A percentile compares a stretch with the other conserved stretches of the same genome.
These are phyloP conservation scores for Hylyphantes graminicola DNA, from an alignment of 1,140 invertebrate species.

Conservation along the genomic window DNA sequence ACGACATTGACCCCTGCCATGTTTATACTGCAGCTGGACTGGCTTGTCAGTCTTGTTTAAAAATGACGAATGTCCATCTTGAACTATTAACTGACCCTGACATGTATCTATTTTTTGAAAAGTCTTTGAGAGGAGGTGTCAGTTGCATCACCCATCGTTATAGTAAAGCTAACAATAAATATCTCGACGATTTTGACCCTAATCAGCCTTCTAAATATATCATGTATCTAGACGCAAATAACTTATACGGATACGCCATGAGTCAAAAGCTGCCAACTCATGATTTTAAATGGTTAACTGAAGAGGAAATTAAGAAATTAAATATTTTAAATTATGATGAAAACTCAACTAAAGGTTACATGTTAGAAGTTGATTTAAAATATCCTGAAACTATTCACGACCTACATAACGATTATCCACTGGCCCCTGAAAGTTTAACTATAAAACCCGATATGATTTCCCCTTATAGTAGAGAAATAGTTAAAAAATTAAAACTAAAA, in stretches of 20 bases:
- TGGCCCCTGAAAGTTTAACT: no score
- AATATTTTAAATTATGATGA: not conserved
- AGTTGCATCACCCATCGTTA: not conserved
- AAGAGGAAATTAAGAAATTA: not conserved
- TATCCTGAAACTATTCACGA: constrained; percentile 45
- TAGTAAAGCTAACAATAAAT: not conserved
- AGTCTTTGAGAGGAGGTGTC: not conserved
- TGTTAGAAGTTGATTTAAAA: constrained; percentile 64
- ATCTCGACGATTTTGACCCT: constrained; percentile 10
- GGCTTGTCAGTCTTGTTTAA: constrained; percentile 14
- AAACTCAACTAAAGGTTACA: constrained; percentile 56
- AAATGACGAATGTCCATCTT: not conserved
- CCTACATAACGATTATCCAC: no score
- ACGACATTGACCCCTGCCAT: not conserved
- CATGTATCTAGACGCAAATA: constrained; percentile 63
- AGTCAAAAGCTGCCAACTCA: constrained; percentile 41
- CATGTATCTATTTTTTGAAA: constrained; percentile 36
- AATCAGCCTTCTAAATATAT: constrained; percentile 58
- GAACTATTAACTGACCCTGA: constrained; percentile 26
- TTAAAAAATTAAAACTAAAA: no score
- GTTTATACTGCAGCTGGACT: not conserved
- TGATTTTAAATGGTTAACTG: constrained; percentile 48
- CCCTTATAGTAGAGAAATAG: no score
- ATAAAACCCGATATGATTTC: no score
- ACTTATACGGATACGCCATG: constrained; percentile 63